phyloP scores from a whole-genome alignment of 2,888 invertebrate genomes.

The Agonopterix subpropinquella region DNA sequence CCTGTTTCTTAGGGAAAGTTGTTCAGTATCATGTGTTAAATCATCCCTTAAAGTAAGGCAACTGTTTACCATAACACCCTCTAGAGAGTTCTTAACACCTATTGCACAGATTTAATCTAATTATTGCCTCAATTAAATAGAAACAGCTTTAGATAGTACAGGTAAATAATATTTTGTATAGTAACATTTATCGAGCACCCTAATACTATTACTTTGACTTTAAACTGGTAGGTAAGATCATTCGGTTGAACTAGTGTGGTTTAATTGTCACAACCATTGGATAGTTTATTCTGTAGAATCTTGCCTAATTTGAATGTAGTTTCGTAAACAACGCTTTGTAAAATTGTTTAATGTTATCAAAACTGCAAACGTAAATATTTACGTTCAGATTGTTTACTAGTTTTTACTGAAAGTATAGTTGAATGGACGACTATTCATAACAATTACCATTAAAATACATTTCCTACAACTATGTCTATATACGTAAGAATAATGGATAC shows the following conservation, averaged over 20 bases:
- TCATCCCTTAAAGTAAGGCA: no score
- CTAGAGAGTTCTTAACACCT: slow-evolving; percentile 38
- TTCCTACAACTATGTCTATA: slow-evolving; percentile 26
- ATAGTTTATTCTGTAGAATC: background rate
- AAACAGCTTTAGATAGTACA: slow-evolving; percentile 23
- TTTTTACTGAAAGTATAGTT: slow-evolving; percentile 16
- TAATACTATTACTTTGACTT: slow-evolving; percentile 20
- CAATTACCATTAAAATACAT: slow-evolving; percentile 21
- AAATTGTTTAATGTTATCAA: background rate
- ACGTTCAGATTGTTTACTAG: background rate
- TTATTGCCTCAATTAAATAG: slow-evolving; percentile 55
- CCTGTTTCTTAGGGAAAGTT: no score
- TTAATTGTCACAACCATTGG: slow-evolving; percentile 26
- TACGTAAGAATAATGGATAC: slow-evolving; percentile 12
- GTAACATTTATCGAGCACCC: slow-evolving; percentile 30
- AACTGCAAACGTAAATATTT: background rate
- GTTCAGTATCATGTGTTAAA: no score
- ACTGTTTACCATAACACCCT: no score
- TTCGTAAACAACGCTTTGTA: background rate
- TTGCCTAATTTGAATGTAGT: background rate
- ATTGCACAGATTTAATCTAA: slow-evolving; percentile 40
- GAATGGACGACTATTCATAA: slow-evolving; percentile 32
- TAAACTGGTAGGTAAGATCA: slow-evolving; percentile 6
- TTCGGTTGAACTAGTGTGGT: slow-evolving; percentile 22
- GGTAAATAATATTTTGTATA: slow-evolving; percentile 29